Conservation (phyloP, 2,113 vertebrate species). For the Empidonax alnorum region DNA sequence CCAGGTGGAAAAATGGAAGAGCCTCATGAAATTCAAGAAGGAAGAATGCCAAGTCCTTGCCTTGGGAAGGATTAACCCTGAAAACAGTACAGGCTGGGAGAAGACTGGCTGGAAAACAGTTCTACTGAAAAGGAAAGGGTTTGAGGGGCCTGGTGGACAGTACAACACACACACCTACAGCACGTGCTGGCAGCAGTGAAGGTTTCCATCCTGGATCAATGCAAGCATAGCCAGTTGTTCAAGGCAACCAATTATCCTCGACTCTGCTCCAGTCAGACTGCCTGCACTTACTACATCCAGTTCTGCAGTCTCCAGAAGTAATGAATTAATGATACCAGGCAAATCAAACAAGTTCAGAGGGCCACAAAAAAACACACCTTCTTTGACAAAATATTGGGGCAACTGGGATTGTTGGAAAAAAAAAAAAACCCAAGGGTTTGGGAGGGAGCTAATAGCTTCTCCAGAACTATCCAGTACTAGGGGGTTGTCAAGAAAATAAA, state of each 20-base stretch:
- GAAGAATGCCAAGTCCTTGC: not conserved
- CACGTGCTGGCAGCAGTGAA: not conserved
- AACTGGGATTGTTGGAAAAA: not conserved
- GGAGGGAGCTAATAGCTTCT: not conserved
- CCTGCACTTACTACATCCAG: not conserved
- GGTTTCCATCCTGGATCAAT: not conserved
- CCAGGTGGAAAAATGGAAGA: not conserved
- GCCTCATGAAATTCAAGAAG: not conserved
- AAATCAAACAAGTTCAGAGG: not conserved
- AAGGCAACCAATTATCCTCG: not conserved
- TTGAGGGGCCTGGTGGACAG: not conserved
- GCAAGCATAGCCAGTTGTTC: not conserved
- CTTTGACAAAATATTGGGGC: not conserved
- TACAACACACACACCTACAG: not conserved
- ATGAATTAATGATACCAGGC: rapidly evolving
- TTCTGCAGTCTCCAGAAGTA: not conserved
- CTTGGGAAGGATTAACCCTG: not conserved
- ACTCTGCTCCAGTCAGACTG: not conserved
- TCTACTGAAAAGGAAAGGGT: not conserved
- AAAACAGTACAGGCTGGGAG: not conserved
- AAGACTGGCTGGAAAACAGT: not conserved
- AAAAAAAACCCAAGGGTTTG: not conserved
- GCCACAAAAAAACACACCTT: not conserved
- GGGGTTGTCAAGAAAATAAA: not conserved
- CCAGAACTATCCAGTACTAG: not conserved